A percentile compares a stretch with the other conserved stretches of the same genome.
These are phyloP conservation scores for Micrasema minimum DNA, from an alignment of 1,140 invertebrate genomes.

Conservation along the genomic window DNA sequence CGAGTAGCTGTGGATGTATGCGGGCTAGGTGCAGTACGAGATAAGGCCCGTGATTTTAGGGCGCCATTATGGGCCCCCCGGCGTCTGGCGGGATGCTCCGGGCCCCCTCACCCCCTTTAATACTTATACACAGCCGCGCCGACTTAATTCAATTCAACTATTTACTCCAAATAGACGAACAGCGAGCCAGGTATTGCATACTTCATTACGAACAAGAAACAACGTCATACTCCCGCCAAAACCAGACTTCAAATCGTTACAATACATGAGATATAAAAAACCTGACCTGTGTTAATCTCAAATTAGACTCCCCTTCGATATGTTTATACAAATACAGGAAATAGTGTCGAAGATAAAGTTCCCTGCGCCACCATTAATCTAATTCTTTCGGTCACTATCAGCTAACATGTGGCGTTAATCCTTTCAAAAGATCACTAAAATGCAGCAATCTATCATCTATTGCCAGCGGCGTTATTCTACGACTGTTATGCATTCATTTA, in stretches of 20 bases:
- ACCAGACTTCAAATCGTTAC: no score
- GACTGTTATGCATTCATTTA: constrained; percentile 14
- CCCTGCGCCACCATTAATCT: background rate
- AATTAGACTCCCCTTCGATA: no score
- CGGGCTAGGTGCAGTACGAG: constrained; percentile 8
- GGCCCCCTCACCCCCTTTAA: background rate
- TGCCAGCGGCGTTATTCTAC: constrained; percentile 2
- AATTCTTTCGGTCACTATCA: background rate
- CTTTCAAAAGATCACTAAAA: background rate
- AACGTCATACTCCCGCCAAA: no score
- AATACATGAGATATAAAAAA: no score
- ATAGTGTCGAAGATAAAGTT: background rate
- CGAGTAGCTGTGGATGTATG: background rate
- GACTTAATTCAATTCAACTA: constrained; percentile 7
- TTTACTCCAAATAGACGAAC: no score
- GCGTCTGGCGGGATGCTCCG: constrained; percentile 4
- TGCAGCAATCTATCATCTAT: constrained; percentile 20
- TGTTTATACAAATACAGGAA: background rate
- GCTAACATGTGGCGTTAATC: constrained; percentile 9
- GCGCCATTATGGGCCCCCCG: constrained; percentile 39
- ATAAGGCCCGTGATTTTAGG: constrained; percentile 42
- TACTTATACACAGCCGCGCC: background rate
- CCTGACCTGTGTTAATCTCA: no score
- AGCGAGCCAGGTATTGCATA: no score
- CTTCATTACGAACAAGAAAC: no score